A percentile compares a stretch with the other conserved stretches of the same genome.
phyloP scores from a whole-genome alignment of 2,888 invertebrate genomes.

The Ectemnius cavifrons region DNA sequence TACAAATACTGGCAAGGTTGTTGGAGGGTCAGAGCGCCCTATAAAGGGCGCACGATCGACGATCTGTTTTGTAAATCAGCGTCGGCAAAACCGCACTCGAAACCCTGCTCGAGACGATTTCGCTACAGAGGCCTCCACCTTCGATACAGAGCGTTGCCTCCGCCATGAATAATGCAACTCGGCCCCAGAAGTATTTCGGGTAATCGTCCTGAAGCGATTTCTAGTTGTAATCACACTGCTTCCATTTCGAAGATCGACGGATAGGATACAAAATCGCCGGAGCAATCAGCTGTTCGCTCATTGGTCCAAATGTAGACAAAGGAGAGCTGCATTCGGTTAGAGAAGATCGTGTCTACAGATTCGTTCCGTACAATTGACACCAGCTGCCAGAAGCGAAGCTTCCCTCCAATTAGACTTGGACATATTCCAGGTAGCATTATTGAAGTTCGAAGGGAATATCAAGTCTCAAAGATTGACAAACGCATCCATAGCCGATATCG shows the following conservation, averaged over 20 bases:
- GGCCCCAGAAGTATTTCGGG: constrained; percentile 38
- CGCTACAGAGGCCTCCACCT: constrained; percentile 5
- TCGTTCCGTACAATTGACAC: no score
- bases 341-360: background rate
- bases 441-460: no score
- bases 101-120: constrained; percentile 20
- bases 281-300: background rate
- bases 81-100: constrained; percentile 7
- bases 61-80: constrained; percentile 46
- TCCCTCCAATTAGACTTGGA: no score
- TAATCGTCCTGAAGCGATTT: constrained; percentile 44
- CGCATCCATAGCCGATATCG: no score
- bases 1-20: no score
- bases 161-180: constrained; percentile 47
- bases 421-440: no score
- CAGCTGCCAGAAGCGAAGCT: no score
- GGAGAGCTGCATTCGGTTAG: background rate
- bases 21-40: no score
- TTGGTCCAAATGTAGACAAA: no score
- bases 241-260: no score
- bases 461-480: no score
- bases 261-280: constrained; percentile 11
- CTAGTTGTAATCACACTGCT: constrained; percentile 36
- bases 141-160: constrained; percentile 18
- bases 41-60: background rate